Percentiles rank a stretch among this genome's conserved stretches.
Evolutionary conservation across 1,140 invertebrate species (phyloP).

Genomic region (Zaprionus lachaisei): DNA sequence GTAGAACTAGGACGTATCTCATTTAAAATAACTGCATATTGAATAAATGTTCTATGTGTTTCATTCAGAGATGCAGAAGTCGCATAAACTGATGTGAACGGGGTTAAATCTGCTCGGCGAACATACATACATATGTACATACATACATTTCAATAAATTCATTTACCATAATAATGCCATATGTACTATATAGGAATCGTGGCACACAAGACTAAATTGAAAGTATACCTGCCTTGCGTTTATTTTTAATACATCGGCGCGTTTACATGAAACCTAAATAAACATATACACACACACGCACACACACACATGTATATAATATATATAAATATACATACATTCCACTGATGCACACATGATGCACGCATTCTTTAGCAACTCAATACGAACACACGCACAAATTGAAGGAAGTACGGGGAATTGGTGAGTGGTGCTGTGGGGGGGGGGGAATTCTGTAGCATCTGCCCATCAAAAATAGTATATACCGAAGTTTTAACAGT

Average conservation of each 20-base stretch:
- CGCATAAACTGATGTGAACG: too few species aligned
- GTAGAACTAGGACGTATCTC: too few species aligned
- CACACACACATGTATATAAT: too few species aligned
- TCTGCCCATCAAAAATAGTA: conserved; percentile 3
- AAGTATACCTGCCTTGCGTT: conserved; percentile 8
- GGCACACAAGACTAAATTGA: neutral
- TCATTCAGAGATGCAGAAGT: too few species aligned
- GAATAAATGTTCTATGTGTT: too few species aligned
- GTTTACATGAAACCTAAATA: conserved; percentile 28
- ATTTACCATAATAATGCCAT: too few species aligned
- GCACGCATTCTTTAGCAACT: too few species aligned
- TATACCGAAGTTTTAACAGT: conserved; percentile 28
- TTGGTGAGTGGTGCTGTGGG: neutral
- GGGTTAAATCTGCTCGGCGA: too few species aligned
- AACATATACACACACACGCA: neutral
- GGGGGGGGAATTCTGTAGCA: neutral
- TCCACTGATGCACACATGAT: neutral
- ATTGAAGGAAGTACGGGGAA: neutral
- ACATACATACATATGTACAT: too few species aligned
- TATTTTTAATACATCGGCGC: conserved; percentile 20
- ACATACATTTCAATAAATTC: too few species aligned
- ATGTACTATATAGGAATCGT: neutral
- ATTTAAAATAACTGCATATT: too few species aligned
- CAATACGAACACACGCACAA: too few species aligned
- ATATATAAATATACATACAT: neutral